Conservation (phyloP, 2,113 vertebrate species). For the Chrysemys picta region DNA sequence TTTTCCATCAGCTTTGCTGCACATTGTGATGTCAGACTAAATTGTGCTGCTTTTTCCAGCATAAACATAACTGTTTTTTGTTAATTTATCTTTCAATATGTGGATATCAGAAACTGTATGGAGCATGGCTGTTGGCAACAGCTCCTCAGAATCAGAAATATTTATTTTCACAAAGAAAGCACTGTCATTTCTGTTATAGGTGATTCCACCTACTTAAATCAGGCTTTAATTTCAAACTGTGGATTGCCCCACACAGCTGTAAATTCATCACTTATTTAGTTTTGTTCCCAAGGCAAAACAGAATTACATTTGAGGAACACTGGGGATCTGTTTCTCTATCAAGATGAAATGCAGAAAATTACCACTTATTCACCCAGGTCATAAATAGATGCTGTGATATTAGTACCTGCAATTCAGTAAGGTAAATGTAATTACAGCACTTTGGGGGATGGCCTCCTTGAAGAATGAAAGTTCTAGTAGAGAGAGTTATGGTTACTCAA, state of each 20-base stretch:
- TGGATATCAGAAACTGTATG: background rate
- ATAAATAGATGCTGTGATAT: background rate
- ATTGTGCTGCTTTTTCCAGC: background rate
- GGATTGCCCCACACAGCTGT: background rate
- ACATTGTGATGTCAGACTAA: background rate
- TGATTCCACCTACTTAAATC: slow-evolving; percentile 13
- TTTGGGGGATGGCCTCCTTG: fast-evolving
- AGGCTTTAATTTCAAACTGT: background rate
- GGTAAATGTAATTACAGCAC: background rate
- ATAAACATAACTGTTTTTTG: background rate
- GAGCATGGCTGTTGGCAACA: background rate
- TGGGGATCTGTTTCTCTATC: background rate
- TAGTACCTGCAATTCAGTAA: background rate
- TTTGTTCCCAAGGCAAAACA: background rate
- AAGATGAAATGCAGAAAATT: background rate
- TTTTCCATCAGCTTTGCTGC: background rate
- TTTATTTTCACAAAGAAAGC: fast-evolving
- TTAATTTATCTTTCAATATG: background rate
- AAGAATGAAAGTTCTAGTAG: background rate
- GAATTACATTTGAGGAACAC: background rate
- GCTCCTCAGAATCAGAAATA: background rate
- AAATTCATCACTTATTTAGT: background rate
- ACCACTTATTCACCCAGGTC: background rate
- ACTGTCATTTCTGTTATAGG: background rate
- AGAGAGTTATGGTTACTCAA: background rate